Evolutionary conservation across 2,797 vertebrate species (phyloP), one percentile per base, ranked within the genome.

Genomic region (Hypotaenidia philippensis): DNA sequence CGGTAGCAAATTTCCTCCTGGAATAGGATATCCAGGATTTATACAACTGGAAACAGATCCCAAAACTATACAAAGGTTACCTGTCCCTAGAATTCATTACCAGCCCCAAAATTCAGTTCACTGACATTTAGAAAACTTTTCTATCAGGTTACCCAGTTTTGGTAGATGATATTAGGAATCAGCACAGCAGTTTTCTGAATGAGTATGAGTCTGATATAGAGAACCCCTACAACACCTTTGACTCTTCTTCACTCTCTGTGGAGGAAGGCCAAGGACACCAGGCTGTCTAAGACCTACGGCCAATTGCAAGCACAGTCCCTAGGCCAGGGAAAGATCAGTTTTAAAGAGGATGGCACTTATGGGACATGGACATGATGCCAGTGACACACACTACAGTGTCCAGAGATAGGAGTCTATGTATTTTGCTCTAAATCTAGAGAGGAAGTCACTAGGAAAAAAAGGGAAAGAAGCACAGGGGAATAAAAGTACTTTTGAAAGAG

Each of bases 401-500:
- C 79, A 96, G 93, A 96, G 70, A 47, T 29, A 86, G 84, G 56
- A 81, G 56, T 94, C 69, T 65, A 81, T 83, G 80, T 77, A 72
- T 80, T 87, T 89, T 72, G 57, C 81, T 78, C 68, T 85, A 92
- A 79, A 94, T 49, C 79, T 45, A 90, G 81, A 45, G 72, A 89
- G 63, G 92, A 93, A 92, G 82, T 81, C 82, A 79, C 84, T 47
- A 76, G 66, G 50, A 5, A 92, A 84, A 88, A 94, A 91, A 60
- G 11, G 53, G 64, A 83, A 78, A 87, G 66, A 59, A 75, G 76
- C 69, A 84, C 9, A 0, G 74, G 93, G 89, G 87, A 96, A 96
- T 96, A 95, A 95, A 94, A 97, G 89, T 94, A 90, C 87, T 96
- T 97, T 96, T 97, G 93, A 97, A 97, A 97, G 95, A 87, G 95